Evolutionary conservation across 2,888 invertebrate species (phyloP).

Genomic region (Andrena bucephala): DNA sequence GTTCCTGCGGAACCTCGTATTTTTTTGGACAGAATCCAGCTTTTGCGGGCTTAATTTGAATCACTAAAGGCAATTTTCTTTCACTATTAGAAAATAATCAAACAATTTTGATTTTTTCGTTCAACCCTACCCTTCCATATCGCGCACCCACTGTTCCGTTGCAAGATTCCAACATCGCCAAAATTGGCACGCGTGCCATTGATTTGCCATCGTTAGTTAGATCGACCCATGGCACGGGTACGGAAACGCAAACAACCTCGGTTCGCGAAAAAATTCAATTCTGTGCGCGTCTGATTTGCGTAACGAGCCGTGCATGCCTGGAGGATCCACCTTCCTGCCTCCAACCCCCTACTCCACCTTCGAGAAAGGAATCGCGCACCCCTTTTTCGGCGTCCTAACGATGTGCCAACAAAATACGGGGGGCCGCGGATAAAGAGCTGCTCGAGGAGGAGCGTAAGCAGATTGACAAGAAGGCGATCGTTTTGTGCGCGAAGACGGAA

Average conservation of each 20-base stretch:
- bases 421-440: constrained; percentile 78
- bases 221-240: constrained; percentile 7
- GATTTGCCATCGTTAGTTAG: no score
- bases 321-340: constrained; percentile 35
- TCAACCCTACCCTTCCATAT: no score
- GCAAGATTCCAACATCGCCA: no score
- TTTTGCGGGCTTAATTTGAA: no score
- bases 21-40: no score
- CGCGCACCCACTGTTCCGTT: no score
- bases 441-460: constrained; percentile 79
- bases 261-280: constrained; percentile 77
- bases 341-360: constrained; percentile 23
- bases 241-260: constrained; percentile 43
- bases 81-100: no score
- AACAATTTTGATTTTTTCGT: no score
- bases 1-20: no score
- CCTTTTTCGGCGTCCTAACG: constrained; percentile 80
- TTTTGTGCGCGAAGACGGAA: constrained; percentile 39
- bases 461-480: constrained; percentile 75
- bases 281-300: constrained; percentile 80
- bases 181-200: no score
- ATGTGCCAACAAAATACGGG: constrained; percentile 84
- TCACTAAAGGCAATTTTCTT: no score
- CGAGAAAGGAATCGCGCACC: constrained; percentile 69
- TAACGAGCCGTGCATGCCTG: constrained; percentile 77